Percentiles rank a stretch among this genome's conserved stretches.
Conservation (phyloP, 2,888 invertebrate genomes). For the Limnephilus lunatus region DNA sequence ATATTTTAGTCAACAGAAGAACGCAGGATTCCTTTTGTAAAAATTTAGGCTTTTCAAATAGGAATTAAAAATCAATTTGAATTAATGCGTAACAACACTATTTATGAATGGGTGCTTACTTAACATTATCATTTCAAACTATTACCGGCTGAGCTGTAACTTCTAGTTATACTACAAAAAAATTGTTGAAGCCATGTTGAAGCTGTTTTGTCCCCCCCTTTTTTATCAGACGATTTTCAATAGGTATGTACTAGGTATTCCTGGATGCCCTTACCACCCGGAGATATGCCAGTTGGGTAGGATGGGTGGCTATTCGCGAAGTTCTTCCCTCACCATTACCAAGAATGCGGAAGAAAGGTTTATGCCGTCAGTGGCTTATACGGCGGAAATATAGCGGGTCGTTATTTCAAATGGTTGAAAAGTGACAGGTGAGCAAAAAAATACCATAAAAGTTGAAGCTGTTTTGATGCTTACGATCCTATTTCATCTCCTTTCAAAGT, state of each 20-base stretch:
- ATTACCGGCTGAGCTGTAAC: too few relatives aligned
- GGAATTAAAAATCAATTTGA: too few relatives aligned
- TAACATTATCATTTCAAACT: too few relatives aligned
- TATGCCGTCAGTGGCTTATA: neutral
- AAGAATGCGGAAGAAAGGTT: constrained; percentile 28
- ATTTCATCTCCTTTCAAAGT: neutral
- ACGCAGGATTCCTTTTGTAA: too few relatives aligned
- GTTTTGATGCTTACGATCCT: neutral
- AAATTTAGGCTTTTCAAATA: too few relatives aligned
- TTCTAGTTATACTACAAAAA: too few relatives aligned
- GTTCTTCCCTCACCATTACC: neutral
- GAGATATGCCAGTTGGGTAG: neutral
- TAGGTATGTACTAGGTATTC: neutral
- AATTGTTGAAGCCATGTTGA: too few relatives aligned
- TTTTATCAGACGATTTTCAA: neutral
- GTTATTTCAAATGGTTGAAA: constrained; percentile 28
- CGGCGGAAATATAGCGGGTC: constrained; percentile 26
- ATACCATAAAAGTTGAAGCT: neutral
- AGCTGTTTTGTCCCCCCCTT: neutral
- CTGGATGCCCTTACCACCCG: neutral
- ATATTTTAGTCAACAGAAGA: too few relatives aligned
- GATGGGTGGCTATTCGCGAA: neutral
- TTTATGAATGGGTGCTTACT: too few relatives aligned
- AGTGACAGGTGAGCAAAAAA: constrained; percentile 37
- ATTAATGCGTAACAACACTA: too few relatives aligned